Conservation (phyloP, 2,888 invertebrate genomes). For the Chymomyza caudatula region DNA sequence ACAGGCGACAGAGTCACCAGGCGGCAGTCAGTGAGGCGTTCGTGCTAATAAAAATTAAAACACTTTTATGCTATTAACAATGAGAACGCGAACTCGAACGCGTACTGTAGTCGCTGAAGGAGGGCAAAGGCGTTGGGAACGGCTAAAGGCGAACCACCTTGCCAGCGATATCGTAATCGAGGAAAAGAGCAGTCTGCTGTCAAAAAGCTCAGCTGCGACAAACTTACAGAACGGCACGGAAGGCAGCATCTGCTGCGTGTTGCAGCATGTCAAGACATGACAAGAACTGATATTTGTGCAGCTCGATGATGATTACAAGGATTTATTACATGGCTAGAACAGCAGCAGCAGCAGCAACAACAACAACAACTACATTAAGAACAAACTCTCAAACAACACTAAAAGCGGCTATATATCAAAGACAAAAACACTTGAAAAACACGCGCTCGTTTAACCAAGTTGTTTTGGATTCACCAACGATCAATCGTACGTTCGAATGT, state of each 20-base stretch:
- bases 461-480: no score
- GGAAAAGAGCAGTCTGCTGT: constrained; percentile 25
- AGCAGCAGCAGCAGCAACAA: neutral
- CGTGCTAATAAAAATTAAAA: constrained; percentile 70
- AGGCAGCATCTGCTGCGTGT: neutral
- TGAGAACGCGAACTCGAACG: constrained; percentile 49
- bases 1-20: neutral
- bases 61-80: constrained; percentile 70
- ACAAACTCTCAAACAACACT: constrained; percentile 26
- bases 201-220: constrained; percentile 33
- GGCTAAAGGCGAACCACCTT: constrained; percentile 34
- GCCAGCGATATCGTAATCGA: constrained; percentile 45
- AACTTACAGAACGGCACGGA: neutral
- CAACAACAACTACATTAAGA: neutral
- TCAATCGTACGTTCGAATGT: constrained; percentile 2
- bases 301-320: constrained; percentile 29
- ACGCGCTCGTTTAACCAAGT: constrained; percentile 26
- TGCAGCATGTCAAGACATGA: neutral
- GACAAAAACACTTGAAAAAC: constrained; percentile 22
- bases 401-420: constrained; percentile 49
- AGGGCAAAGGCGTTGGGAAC: constrained; percentile 20
- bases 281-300: constrained; percentile 22
- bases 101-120: constrained; percentile 7
- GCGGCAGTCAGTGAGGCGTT: constrained; percentile 39
- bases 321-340: constrained; percentile 12